Conservation (phyloP, 2,113 vertebrate species). For the Alectura lathami region DNA sequence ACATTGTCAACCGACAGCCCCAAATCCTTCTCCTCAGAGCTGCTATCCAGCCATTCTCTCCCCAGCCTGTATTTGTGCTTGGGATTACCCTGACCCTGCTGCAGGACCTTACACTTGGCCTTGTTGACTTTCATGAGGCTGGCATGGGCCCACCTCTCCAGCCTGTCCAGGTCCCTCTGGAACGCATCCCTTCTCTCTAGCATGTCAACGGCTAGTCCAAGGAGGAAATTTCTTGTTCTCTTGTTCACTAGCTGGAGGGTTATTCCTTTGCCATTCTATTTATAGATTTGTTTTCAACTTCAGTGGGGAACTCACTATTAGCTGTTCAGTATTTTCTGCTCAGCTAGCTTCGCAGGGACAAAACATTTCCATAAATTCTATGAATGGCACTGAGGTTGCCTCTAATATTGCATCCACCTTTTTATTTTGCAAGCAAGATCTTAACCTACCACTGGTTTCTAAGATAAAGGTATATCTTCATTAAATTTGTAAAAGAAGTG, state of each 20-base stretch:
- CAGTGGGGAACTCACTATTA: constrained; percentile 8
- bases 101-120: no score
- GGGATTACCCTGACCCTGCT: no score
- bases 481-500: background rate
- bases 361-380: constrained; percentile 42
- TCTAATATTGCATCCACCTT: background rate
- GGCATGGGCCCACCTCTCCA: no score
- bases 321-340: constrained; percentile 20
- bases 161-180: no score
- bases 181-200: no score
- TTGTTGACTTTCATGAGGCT: no score
- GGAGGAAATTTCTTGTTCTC: constrained; percentile 36
- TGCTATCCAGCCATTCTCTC: no score
- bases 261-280: background rate
- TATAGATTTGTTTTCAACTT: constrained; percentile 44
- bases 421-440: background rate
- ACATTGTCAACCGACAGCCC: no score
- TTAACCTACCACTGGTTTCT: background rate
- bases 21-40: no score
- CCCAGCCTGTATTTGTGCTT: no score
- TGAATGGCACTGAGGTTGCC: background rate
- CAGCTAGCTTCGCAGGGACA: background rate
- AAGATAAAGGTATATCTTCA: background rate
- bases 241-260: background rate
- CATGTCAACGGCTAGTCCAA: no score